Percentiles rank a stretch among this genome's conserved stretches.
These are phyloP conservation scores for Campoletis sonorensis DNA, from an alignment of 1,140 invertebrate species.

Conservation along the genomic window DNA sequence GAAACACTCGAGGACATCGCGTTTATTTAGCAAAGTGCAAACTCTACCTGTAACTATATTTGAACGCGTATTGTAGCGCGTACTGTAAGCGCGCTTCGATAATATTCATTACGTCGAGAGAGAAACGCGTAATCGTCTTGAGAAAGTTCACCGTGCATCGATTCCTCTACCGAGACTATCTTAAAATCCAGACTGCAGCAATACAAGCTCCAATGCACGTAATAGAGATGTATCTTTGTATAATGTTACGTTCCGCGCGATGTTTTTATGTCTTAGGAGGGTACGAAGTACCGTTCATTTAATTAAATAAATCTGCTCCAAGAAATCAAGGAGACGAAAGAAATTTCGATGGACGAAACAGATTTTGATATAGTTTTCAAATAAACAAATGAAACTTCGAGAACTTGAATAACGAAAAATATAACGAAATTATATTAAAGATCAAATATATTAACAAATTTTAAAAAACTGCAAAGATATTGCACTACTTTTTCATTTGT, in stretches of 20 bases:
- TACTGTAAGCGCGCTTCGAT: constrained; percentile 15
- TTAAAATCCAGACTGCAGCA: neutral
- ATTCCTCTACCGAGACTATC: constrained; percentile 15
- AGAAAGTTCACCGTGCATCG: constrained; percentile 42
- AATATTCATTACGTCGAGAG: constrained; percentile 45
- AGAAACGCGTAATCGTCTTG: constrained; percentile 40
- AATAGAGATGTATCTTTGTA: neutral
- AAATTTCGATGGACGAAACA: no score
- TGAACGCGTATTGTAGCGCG: neutral
- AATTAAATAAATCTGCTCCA: no score
- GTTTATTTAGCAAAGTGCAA: constrained; percentile 22
- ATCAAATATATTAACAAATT: no score
- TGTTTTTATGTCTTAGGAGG: neutral
- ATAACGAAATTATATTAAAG: no score
- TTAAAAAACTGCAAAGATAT: no score
- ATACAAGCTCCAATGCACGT: neutral
- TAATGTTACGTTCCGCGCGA: neutral
- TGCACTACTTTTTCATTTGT: neutral
- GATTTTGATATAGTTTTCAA: no score
- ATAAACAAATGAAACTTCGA: no score
- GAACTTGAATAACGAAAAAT: no score
- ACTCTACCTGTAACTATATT: neutral
- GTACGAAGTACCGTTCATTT: no score
- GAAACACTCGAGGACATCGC: neutral
- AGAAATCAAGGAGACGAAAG: no score